Evolutionary conservation across 2,888 invertebrate species (phyloP).

Genomic region (Nemapogon koenigi): DNA sequence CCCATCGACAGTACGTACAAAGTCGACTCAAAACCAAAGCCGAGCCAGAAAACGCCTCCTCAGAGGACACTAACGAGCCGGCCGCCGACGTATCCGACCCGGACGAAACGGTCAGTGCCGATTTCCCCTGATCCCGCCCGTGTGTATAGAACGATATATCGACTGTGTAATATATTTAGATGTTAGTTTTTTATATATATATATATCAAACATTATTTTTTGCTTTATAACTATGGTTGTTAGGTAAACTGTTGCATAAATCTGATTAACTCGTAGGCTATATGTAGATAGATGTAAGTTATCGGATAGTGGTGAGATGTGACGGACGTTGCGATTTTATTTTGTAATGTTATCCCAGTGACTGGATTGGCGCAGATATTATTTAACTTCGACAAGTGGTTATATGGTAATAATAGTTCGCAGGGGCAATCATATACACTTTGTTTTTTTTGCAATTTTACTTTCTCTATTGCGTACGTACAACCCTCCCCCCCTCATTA

Average conservation of each 20-base stretch:
- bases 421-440: no score
- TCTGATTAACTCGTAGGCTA: conserved; percentile 38
- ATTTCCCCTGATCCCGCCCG: no score
- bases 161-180: conserved; percentile 35
- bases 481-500: no score
- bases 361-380: no score
- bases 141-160: conserved; percentile 14
- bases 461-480: no score
- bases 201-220: no score
- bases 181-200: conserved; percentile 37
- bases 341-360: no score
- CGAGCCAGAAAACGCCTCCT: conserved; percentile 1
- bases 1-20: conserved; percentile 53
- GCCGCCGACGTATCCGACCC: conserved; percentile 17
- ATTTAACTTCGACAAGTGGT: no score
- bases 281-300: conserved; percentile 27
- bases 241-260: conserved; percentile 56
- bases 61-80: conserved; percentile 9
- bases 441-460: no score
- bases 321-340: no score
- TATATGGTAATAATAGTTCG: no score
- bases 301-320: conserved; percentile 40
- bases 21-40: conserved; percentile 22
- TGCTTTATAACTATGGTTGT: conserved; percentile 52
- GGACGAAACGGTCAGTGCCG: conserved; percentile 13